Percentiles rank a stretch among this genome's conserved stretches.
These are phyloP conservation scores for Apeltes quadracus DNA, from an alignment of 2,113 vertebrate genomes.

Conservation along the genomic window DNA sequence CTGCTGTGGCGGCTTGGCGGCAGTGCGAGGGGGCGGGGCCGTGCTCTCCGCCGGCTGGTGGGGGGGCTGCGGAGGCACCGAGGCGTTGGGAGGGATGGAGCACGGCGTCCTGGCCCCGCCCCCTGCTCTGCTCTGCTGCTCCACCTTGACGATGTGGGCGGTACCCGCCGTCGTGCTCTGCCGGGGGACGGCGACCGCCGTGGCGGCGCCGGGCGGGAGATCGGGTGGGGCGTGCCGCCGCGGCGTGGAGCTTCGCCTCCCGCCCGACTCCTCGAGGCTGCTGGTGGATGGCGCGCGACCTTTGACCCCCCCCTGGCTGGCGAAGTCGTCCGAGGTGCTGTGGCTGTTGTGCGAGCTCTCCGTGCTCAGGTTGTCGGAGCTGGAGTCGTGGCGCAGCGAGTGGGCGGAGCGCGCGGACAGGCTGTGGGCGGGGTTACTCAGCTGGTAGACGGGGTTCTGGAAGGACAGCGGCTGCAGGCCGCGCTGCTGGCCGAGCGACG, in stretches of 20 bases:
- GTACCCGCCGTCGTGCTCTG: conserved; percentile 87
- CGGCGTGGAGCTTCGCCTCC: conserved; percentile 77
- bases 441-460: conserved; percentile 96
- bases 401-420: conserved; percentile 43
- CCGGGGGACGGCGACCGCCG: conserved; percentile 84
- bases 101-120: conserved; percentile 78
- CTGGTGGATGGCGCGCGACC: conserved; percentile 85
- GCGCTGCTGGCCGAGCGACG: conserved; percentile 87
- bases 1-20: conserved; percentile 79
- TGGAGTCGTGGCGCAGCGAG: conserved; percentile 82
- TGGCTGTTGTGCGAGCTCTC: conserved; percentile 90
- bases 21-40: conserved; percentile 82
- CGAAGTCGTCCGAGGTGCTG: conserved; percentile 87
- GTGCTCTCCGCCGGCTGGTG: conserved; percentile 86
- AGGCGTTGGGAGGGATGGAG: conserved; percentile 83
- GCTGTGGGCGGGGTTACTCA: conserved; percentile 81
- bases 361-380: conserved; percentile 93
- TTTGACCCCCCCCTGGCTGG: conserved; percentile 74
- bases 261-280: conserved; percentile 86
- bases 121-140: conserved; percentile 81
- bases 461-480: conserved; percentile 92
- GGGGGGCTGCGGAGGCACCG: conserved; percentile 64
- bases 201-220: conserved; percentile 58
- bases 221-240: conserved; percentile 44
- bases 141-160: conserved; percentile 87